phyloP scores from a whole-genome alignment of 1,140 invertebrate species.

The Drosophila mayri region DNA sequence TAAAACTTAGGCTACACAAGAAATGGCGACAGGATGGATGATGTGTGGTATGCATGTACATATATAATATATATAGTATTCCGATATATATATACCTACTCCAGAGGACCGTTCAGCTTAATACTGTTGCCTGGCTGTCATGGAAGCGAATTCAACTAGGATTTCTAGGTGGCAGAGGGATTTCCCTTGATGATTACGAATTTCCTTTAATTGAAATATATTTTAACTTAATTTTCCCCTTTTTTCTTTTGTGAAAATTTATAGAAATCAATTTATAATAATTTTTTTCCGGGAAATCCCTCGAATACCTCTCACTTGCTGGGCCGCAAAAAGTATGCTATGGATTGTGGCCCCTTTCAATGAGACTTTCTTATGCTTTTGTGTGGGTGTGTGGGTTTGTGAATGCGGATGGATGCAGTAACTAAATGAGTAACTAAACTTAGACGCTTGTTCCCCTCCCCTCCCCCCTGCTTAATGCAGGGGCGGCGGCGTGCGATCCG shows the following conservation, averaged over 20 bases:
- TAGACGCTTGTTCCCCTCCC: neutral
- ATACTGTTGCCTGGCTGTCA: slow-evolving; percentile 59
- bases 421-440: slow-evolving; percentile 54
- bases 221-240: neutral
- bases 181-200: neutral
- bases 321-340: slow-evolving; percentile 62
- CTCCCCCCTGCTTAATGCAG: slow-evolving; percentile 56
- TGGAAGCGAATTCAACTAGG: slow-evolving; percentile 54
- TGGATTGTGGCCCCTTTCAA: slow-evolving; percentile 23
- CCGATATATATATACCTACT: slow-evolving; percentile 31
- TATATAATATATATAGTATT: slow-evolving; percentile 7
- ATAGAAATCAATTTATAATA: neutral
- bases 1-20: slow-evolving; percentile 68
- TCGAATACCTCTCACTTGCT: slow-evolving; percentile 7
- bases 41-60: neutral
- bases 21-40: slow-evolving; percentile 68
- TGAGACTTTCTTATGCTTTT: slow-evolving; percentile 20
- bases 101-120: slow-evolving; percentile 48
- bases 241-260: neutral
- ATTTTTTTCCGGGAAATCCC: neutral
- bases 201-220: too few relatives aligned
- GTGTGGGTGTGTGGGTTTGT: slow-evolving; percentile 27
- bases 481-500: slow-evolving; percentile 82
- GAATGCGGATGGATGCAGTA: slow-evolving; percentile 34
- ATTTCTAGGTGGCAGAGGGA: neutral